Base-by-base conservation (phyloP, 2,797 vertebrate genomes). In the Psittacula echo region DNA sequence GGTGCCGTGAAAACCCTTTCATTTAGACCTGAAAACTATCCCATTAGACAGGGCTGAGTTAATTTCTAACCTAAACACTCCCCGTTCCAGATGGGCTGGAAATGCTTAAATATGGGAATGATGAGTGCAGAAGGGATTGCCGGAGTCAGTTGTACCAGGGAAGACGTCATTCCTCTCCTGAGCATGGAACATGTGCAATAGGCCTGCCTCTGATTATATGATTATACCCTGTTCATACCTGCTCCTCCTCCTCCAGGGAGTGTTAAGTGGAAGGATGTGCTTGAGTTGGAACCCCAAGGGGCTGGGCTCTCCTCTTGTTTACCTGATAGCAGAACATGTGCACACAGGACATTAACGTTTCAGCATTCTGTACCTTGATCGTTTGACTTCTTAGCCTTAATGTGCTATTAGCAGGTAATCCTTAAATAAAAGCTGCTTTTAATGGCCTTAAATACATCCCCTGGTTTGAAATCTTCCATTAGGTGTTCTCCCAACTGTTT, bases 221-320 rank as follows among this genome's bases (percentile, higher is more conserved):
- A 68, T 86, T 86, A 75, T 41, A 68, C 14, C 17, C 29, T 78
- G 53, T 45, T 88, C 21, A 21, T 53, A 62, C 34, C 70, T 30
- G 22, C n/a, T 62, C 83, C 84, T 84, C 58, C 44, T 62, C 54
- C 67, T 34, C 1, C 74, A 94, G 67, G 83, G 84, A 93, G 90
- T 37, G 81, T n/a, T 84, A 58, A 79, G 42, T 34, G 44, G 50
- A 72, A 93, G 70, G 74, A 90, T 78, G 80, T 72, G 80, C 76
- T 47, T 34, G 77, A 72, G 83, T 27, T 88, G 84, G 73, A 94
- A 58, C 26, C 66, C 70, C 67, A 50, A 68, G 72, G 89, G 92
- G 80, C 62, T 78, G 58, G 86, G 88, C 80, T 92, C 62, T 81
- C 56, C 37, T 90, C 85, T 61, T 74, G 60, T 75, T 87, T 68